Base-by-base conservation (phyloP, 2,888 invertebrate genomes). In the Zhuqinia jingwanae region DNA sequence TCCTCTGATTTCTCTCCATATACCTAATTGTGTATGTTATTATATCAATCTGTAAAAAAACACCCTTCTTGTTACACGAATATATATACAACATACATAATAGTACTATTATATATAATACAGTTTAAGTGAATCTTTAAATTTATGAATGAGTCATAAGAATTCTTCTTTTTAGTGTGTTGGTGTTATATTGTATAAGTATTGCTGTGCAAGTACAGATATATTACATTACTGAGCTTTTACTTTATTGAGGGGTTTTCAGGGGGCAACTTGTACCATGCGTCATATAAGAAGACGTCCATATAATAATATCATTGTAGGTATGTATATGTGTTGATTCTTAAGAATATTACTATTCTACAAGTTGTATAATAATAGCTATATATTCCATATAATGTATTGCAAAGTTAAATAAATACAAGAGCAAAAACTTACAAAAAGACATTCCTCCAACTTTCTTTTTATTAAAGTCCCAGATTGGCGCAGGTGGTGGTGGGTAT, bases 371-470 rank as follows among this genome's bases (percentile, higher is more conserved):
- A 6, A 36, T 36, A 36, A 36, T 8, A 36, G 8, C 36, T 36
- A 36, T 36, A 36, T 36, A 36, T 36, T 36, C 8, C 50, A 50
- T 50, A 13, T 50, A 50, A 15, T 2, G 3, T n/a, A 50, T 3
- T n/a, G n/a, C n/a, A n/a, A n/a, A n/a, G n/a, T n/a, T n/a, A n/a
- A n/a, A n/a, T n/a, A n/a, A 36, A 36, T 36, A 36, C 36, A 36
- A 36, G 36, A 8, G 8, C 36, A 36, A 15, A 30, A 63, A 65
- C 65, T 65, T 65, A 65, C 65, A 65, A 42, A 65, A 36, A 36
- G 65, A 42, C 65, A 65, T 65, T 65, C 36, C 36, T 36, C 65
- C 65, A 65, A 65, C 65, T 65, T 65, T 65, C 65, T 65, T 65
- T 42, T 15, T n/a, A n/a, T n/a, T n/a, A n/a, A n/a, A n/a, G n/a